Evolutionary conservation across 1,140 invertebrate species (phyloP).

Genomic region (Lerema accius): DNA sequence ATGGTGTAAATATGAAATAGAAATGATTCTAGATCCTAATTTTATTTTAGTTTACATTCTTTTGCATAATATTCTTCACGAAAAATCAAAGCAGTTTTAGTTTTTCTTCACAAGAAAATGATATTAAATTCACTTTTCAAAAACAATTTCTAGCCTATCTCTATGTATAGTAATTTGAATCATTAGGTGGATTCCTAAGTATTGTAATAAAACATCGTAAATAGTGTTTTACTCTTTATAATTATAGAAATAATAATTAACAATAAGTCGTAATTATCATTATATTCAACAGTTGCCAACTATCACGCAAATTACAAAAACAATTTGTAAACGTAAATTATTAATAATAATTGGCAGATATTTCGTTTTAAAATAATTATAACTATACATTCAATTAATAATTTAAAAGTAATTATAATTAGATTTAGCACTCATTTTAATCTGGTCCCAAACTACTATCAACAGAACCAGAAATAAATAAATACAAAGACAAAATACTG

Average conservation of each 20-base stretch:
- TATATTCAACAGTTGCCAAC: neutral
- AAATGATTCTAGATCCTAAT: no score
- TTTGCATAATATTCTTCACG: no score
- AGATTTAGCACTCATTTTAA: neutral
- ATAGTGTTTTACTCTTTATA: no score
- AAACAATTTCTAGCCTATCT: no score
- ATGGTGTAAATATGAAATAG: no score
- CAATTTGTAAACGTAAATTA: neutral
- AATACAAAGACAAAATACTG: conserved; percentile 9
- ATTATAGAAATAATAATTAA: neutral
- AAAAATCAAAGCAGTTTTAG: no score
- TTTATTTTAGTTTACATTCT: no score
- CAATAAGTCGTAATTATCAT: neutral
- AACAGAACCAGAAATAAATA: conserved; percentile 25
- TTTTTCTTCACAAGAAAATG: no score
- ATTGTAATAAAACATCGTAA: no score
- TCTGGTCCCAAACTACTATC: conserved; percentile 22
- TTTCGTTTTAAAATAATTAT: neutral
- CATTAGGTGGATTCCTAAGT: no score
- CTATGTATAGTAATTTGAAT: no score
- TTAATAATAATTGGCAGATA: neutral
- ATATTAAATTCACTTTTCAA: no score
- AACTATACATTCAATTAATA: neutral
- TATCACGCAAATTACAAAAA: neutral
- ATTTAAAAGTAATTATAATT: neutral